A percentile compares a stretch with the other conserved stretches of the same genome.
These are phyloP conservation scores for Pyrgus malvae DNA, from an alignment of 2,888 invertebrate genomes.

Conservation along the genomic window DNA sequence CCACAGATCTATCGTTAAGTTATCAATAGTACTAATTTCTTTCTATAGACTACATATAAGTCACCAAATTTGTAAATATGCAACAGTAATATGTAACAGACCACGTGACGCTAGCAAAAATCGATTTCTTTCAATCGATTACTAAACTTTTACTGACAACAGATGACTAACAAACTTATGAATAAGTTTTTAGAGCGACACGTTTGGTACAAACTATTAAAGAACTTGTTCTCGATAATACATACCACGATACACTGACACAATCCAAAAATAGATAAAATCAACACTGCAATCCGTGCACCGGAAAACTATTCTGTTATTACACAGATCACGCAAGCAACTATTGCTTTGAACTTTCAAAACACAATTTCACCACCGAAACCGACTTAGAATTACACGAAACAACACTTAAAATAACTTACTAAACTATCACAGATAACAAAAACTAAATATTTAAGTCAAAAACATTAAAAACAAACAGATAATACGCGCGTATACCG, in stretches of 20 bases:
- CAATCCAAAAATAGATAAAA: not conserved
- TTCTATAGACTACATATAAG: too few relatives aligned
- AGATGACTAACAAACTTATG: too few relatives aligned
- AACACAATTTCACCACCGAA: constrained; percentile 19
- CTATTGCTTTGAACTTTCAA: constrained; percentile 8
- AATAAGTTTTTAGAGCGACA: too few relatives aligned
- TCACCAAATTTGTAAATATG: too few relatives aligned
- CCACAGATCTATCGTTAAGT: too few relatives aligned
- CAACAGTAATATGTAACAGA: too few relatives aligned
- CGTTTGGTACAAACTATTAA: too few relatives aligned
- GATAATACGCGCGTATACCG: constrained; percentile 39
- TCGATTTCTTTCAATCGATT: too few relatives aligned
- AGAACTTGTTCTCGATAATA: not conserved
- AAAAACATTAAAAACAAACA: constrained; percentile 36
- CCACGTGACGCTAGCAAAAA: too few relatives aligned
- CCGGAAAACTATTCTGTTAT: not conserved
- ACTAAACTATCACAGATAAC: constrained; percentile 33
- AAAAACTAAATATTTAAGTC: constrained; percentile 26
- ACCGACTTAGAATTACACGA: constrained; percentile 27
- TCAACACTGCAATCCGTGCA: constrained; percentile 20
- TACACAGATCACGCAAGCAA: constrained; percentile 20
- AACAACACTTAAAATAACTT: constrained; percentile 32
- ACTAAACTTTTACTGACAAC: too few relatives aligned
- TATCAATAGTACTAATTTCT: too few relatives aligned
- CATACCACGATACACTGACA: constrained; percentile 5